phyloP scores from a whole-genome alignment of 2,888 invertebrate genomes.

The Dynastes tityus region DNA sequence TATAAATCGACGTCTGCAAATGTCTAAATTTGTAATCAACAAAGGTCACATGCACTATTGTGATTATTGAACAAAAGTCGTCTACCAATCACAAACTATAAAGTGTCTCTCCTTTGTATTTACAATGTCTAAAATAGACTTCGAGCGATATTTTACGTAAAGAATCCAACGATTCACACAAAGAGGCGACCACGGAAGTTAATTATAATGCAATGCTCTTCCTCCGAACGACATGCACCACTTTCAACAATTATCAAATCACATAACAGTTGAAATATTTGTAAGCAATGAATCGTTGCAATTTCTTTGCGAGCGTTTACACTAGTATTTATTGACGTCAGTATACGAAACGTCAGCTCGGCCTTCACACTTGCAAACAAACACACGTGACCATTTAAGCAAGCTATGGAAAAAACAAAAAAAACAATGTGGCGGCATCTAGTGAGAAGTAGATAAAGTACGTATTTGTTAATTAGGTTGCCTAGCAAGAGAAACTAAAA shows the following conservation, averaged over 20 bases:
- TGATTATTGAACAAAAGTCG: conserved; percentile 61
- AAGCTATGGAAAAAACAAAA: conserved; percentile 38
- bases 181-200: not conserved
- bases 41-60: conserved; percentile 65
- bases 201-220: not conserved
- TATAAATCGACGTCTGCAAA: conserved; percentile 5
- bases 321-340: conserved; percentile 52
- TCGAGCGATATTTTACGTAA: conserved; percentile 17
- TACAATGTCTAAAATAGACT: conserved; percentile 58
- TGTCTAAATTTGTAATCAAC: conserved; percentile 55
- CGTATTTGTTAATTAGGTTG: not conserved
- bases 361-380: conserved; percentile 53
- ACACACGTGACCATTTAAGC: conserved; percentile 51
- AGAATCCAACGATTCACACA: conserved; percentile 27
- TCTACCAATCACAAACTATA: conserved; percentile 58
- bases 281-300: conserved; percentile 41
- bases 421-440: conserved; percentile 32
- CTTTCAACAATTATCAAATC: conserved; percentile 30
- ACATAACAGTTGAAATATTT: conserved; percentile 38
- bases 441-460: not conserved
- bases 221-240: conserved; percentile 20
- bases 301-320: conserved; percentile 51
- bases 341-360: conserved; percentile 52
- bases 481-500: not conserved
- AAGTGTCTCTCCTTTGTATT: conserved; percentile 53